Percentiles rank a stretch among this genome's conserved stretches.
Conservation (phyloP, 2,888 invertebrate genomes). For the Endotricha flammealis region DNA sequence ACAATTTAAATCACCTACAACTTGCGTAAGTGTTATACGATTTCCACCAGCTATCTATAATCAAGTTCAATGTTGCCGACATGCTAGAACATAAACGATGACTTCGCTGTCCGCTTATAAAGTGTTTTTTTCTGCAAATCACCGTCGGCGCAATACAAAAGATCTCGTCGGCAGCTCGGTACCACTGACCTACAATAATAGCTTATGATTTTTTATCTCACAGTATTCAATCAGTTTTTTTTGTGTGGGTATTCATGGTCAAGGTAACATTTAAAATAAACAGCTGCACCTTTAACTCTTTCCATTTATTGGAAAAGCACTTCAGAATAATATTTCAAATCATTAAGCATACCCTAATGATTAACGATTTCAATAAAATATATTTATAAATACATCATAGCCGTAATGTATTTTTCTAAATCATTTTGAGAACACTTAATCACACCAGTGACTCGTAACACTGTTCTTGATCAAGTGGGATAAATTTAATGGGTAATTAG, state of each 20-base stretch:
- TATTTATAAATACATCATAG: too few species aligned
- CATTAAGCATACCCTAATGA: too few species aligned
- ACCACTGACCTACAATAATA: conserved; percentile 39
- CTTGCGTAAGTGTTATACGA: conserved; percentile 17
- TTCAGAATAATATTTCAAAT: too few species aligned
- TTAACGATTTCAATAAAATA: too few species aligned
- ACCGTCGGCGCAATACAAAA: conserved; percentile 39
- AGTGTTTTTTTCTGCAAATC: conserved; percentile 35
- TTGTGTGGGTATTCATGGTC: conserved; percentile 16
- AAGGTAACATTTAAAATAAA: conserved; percentile 10
- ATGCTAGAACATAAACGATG: conserved; percentile 43
- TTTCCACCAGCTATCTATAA: conserved; percentile 25
- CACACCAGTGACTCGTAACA: too few species aligned
- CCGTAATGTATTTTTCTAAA: too few species aligned
- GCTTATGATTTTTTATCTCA: conserved; percentile 16
- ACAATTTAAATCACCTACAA: conserved; percentile 8
- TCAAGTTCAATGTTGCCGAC: conserved; percentile 52
- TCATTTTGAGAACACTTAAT: too few species aligned
- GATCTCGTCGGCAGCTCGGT: conserved; percentile 25
- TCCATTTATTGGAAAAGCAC: too few species aligned
- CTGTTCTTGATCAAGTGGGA: too few species aligned
- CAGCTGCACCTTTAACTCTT: too few species aligned
- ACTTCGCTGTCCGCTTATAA: conserved; percentile 34
- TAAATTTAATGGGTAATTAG: too few species aligned
- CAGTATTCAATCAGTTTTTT: conserved; percentile 20